Conservation (phyloP, 1,140 invertebrate species). For the Oncopeltus fasciatus region DNA sequence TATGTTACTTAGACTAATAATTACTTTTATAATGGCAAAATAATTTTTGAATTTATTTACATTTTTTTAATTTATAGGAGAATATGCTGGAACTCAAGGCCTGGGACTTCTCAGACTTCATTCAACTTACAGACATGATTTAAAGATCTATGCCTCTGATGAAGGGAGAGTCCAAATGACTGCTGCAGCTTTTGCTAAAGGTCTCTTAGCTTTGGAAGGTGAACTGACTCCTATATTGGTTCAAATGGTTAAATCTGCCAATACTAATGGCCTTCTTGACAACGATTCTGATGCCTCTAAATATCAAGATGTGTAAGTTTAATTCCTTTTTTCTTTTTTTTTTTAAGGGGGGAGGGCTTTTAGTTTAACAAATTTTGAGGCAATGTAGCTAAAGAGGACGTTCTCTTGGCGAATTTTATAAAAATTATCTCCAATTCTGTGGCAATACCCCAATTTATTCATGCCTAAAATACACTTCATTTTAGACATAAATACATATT, state of each 20-base stretch:
- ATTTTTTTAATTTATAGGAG: slow-evolving; percentile 42
- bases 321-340: too few relatives aligned
- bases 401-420: too few relatives aligned
- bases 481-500: too few relatives aligned
- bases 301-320: slow-evolving; percentile 79
- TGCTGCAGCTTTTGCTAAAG: slow-evolving; percentile 97
- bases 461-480: too few relatives aligned
- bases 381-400: too few relatives aligned
- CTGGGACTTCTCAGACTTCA: slow-evolving; percentile 84
- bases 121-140: slow-evolving; percentile 94
- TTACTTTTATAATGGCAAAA: too few relatives aligned
- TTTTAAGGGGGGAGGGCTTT: too few relatives aligned
- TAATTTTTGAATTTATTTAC: too few relatives aligned
- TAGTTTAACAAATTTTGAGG: too few relatives aligned
- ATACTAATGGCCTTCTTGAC: slow-evolving; percentile 94
- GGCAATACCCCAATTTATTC: too few relatives aligned
- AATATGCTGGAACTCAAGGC: slow-evolving; percentile 78
- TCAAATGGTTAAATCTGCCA: slow-evolving; percentile 99
- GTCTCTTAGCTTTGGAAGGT: slow-evolving; percentile 89
- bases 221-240: slow-evolving; percentile 97
- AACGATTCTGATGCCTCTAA: slow-evolving; percentile 95
- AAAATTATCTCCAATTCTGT: too few relatives aligned
- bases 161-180: slow-evolving; percentile 99
- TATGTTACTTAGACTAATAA: too few relatives aligned
- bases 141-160: slow-evolving; percentile 99